Conservation (phyloP, 2,113 vertebrate genomes). For the Rutilus rutilus region DNA sequence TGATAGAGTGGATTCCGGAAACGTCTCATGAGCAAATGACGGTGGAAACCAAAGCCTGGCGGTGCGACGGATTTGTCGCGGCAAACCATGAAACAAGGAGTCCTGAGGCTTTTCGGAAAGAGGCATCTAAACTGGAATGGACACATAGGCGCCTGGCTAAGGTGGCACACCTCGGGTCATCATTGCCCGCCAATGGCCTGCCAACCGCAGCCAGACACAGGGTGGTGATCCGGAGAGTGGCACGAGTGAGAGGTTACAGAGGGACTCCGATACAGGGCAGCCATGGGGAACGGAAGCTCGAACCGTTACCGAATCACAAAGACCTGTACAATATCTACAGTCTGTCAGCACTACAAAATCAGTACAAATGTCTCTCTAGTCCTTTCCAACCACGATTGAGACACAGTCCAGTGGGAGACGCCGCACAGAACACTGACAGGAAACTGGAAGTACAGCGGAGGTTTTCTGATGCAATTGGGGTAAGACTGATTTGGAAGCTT, state of each 20-base stretch:
- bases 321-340: neutral
- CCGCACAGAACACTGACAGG: neutral
- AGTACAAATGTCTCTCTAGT: constrained; percentile 9
- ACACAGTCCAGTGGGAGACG: neutral
- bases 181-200: constrained; percentile 2
- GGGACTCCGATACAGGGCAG: neutral
- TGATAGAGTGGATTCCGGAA: constrained; percentile 37
- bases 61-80: constrained; percentile 14
- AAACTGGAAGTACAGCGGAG: neutral
- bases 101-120: constrained; percentile 24
- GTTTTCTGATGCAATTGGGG: constrained; percentile 22
- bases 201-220: constrained; percentile 9
- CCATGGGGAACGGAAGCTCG: constrained; percentile 7
- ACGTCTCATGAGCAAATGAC: neutral
- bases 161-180: neutral
- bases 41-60: constrained; percentile 35
- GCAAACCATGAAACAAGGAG: constrained; percentile 25
- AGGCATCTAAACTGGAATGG: constrained; percentile 21
- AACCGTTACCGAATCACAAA: neutral
- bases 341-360: neutral
- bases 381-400: neutral
- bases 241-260: neutral
- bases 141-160: neutral
- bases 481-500: constrained; percentile 26
- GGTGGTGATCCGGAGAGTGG: constrained; percentile 25